Evolutionary conservation across 2,797 vertebrate genomes (phyloP).

Genomic region (Phoeniculus purpureus): DNA sequence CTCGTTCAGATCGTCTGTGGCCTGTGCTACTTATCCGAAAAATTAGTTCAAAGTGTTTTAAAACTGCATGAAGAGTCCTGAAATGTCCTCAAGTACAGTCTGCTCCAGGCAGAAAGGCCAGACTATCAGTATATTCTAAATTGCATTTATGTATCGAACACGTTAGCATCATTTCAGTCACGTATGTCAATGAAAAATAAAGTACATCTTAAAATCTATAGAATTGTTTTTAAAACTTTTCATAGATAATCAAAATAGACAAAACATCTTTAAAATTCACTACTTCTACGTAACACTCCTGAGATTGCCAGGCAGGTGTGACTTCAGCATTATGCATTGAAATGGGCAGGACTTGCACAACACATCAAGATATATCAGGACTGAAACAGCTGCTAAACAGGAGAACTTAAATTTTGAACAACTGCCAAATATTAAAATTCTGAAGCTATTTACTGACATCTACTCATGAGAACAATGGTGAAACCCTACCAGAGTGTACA

Average conservation of each 20-base stretch:
- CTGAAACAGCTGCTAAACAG: neutral
- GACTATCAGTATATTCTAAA: neutral
- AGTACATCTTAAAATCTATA: neutral
- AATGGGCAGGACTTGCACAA: neutral
- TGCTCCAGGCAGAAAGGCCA: neutral
- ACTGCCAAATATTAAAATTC: neutral
- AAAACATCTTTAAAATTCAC: neutral
- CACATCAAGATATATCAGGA: neutral
- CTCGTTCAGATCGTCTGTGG: neutral
- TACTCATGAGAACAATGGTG: neutral
- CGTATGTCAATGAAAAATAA: neutral
- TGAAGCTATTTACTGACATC: neutral
- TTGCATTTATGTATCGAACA: neutral
- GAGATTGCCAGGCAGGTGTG: neutral
- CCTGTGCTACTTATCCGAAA: neutral
- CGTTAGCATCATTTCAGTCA: neutral
- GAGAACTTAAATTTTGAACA: neutral
- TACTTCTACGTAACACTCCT: neutral
- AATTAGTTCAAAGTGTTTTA: neutral
- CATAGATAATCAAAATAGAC: neutral
- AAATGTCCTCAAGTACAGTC: neutral
- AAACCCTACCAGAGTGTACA: fast-evolving
- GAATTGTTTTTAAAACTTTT: neutral
- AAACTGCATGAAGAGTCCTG: neutral
- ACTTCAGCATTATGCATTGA: neutral